A percentile compares a stretch with the other conserved stretches of the same genome.
These are phyloP conservation scores for Onychomys torridus DNA, from an alignment of 2,797 vertebrate genomes.

Conservation along the genomic window DNA sequence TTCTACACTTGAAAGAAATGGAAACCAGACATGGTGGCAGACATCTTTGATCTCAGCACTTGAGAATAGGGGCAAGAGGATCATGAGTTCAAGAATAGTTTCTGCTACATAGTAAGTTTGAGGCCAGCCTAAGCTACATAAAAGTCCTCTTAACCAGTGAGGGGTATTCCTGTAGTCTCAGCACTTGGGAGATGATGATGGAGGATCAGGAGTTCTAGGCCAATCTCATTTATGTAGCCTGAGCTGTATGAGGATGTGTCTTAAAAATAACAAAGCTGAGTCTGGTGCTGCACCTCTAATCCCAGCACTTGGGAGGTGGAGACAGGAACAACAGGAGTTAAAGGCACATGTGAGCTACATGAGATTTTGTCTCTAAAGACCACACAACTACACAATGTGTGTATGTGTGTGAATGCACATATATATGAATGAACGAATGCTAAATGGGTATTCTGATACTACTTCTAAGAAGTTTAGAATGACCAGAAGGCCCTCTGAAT, in stretches of 20 bases:
- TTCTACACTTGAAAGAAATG: constrained; percentile 44
- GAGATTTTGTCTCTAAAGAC: background rate
- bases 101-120: background rate
- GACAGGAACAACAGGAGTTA: background rate
- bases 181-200: background rate
- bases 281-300: background rate
- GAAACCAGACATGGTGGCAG: background rate
- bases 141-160: background rate
- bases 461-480: constrained; percentile 49
- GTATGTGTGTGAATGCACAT: background rate
- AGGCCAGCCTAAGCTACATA: background rate
- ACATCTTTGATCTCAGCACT: background rate
- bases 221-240: background rate
- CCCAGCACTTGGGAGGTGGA: background rate
- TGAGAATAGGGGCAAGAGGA: background rate
- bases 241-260: background rate
- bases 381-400: background rate
- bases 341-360: background rate
- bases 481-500: background rate
- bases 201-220: background rate
- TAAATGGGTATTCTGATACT: background rate
- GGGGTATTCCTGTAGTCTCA: background rate
- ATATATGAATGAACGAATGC: background rate
- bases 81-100: background rate
- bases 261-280: background rate